A percentile compares a stretch with the other conserved stretches of the same genome.
Conservation (phyloP, 2,888 invertebrate genomes). For the Lapara coniferarum region DNA sequence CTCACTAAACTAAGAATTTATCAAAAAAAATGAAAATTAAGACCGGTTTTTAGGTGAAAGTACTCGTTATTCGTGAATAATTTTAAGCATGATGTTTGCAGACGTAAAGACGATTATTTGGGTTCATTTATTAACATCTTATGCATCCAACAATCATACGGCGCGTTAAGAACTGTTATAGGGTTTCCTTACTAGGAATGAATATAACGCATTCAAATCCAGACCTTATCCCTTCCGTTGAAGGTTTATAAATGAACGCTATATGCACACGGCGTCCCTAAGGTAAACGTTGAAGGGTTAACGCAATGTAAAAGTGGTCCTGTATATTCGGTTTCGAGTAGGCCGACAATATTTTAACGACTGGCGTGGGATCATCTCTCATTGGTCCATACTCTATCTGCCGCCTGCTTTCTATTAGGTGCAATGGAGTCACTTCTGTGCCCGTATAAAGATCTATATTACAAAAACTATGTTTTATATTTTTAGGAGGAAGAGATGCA, state of each 20-base stretch:
- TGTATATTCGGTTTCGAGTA: too few species aligned
- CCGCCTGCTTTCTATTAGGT: too few species aligned
- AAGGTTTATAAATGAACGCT: not conserved
- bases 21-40: too few species aligned
- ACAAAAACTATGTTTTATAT: constrained; percentile 22
- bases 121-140: not conserved
- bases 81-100: too few species aligned
- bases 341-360: too few species aligned
- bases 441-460: not conserved
- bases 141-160: not conserved
- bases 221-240: not conserved
- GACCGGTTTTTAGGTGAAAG: too few species aligned
- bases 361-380: too few species aligned
- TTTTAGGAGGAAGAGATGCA: constrained; percentile 88
- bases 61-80: too few species aligned
- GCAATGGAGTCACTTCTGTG: not conserved
- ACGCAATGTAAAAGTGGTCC: not conserved
- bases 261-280: not conserved
- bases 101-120: too few species aligned
- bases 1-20: too few species aligned
- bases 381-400: too few species aligned
- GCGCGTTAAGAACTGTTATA: not conserved
- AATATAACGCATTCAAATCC: not conserved
- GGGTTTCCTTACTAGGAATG: not conserved
- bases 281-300: not conserved